These are phyloP conservation scores for Caradrina kadenii DNA, from an alignment of 2,888 invertebrate species.

Conservation along the genomic window DNA sequence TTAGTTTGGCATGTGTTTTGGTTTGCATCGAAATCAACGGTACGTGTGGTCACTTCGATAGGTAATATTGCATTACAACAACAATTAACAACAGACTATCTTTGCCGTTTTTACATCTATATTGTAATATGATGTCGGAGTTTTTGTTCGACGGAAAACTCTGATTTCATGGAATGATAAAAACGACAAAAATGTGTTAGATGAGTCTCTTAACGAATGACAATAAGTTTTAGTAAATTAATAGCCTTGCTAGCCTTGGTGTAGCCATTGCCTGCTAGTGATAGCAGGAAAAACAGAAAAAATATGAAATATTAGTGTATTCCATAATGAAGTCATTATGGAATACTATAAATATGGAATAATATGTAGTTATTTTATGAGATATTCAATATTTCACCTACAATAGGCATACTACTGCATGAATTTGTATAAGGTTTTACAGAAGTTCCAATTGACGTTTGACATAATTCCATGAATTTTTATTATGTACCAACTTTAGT, in stretches of 20 bases:
- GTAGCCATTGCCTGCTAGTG: not conserved
- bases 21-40: slow-evolving; percentile 64
- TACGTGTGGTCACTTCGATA: slow-evolving; percentile 61
- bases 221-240: slow-evolving; percentile 10
- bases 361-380: not conserved
- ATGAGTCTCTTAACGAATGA: slow-evolving; percentile 29
- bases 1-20: slow-evolving; percentile 65
- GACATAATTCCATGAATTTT: not conserved
- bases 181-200: slow-evolving; percentile 26
- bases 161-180: slow-evolving; percentile 41
- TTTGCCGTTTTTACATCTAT: slow-evolving; percentile 26
- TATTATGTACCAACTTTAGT: not conserved
- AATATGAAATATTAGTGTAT: too few species aligned
- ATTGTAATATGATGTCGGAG: slow-evolving; percentile 20
- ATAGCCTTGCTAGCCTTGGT: not conserved
- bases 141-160: slow-evolving; percentile 15
- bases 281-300: too few species aligned
- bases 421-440: not conserved
- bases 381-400: not conserved
- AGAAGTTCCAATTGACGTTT: not conserved
- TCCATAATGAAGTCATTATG: too few species aligned
- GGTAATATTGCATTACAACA: slow-evolving; percentile 43
- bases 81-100: slow-evolving; percentile 15
- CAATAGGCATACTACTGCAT: too few species aligned
- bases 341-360: not conserved